Conservation (phyloP, 2,113 vertebrate genomes). For the Helogale parvula region DNA sequence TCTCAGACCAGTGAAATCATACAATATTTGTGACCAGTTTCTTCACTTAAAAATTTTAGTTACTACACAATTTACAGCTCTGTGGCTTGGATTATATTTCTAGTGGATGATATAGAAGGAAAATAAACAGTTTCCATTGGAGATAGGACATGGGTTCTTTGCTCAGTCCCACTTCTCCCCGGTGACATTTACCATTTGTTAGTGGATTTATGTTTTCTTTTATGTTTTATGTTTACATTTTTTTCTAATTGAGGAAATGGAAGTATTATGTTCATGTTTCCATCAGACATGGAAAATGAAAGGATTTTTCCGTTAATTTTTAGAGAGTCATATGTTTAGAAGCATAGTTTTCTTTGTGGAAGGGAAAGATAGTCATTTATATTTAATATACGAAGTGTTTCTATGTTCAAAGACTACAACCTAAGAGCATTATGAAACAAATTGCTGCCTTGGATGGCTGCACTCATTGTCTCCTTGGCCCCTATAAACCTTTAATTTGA, state of each 20-base stretch:
- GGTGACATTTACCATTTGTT: not conserved
- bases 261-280: not conserved
- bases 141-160: not conserved
- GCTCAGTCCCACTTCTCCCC: not conserved
- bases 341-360: conserved; percentile 11
- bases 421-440: not conserved
- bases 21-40: not conserved
- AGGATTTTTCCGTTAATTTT: not conserved
- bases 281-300: conserved; percentile 12
- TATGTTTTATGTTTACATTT: not conserved
- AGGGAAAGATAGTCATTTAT: conserved; percentile 30
- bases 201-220: not conserved
- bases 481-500: not conserved
- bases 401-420: conserved; percentile 29
- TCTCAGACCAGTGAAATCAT: not conserved
- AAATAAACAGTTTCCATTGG: not conserved
- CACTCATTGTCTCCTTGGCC: not conserved
- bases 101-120: not conserved
- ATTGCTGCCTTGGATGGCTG: not conserved
- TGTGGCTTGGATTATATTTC: not conserved
- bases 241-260: not conserved
- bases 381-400: conserved; percentile 22
- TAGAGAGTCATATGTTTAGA: not conserved
- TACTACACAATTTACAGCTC: not conserved
- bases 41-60: not conserved